These are phyloP conservation scores for Calycopis cecrops DNA, from an alignment of 1,140 invertebrate species.

Conservation along the genomic window DNA sequence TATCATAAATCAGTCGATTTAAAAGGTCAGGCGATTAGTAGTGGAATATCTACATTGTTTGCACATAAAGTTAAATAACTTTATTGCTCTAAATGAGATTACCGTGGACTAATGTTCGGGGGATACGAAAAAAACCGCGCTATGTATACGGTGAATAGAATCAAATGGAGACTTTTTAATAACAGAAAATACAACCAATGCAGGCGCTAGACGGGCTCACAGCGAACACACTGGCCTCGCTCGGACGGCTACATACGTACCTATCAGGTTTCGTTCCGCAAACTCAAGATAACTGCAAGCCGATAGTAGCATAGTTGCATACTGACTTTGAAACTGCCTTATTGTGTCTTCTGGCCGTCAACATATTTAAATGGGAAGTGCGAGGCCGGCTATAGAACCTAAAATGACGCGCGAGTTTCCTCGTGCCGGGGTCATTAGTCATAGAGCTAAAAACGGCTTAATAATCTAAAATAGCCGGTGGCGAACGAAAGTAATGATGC, in stretches of 20 bases:
- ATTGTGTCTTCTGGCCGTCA: slow-evolving; percentile 47
- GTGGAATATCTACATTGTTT: too few relatives aligned
- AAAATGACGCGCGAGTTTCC: slow-evolving; percentile 50
- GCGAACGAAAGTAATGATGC: slow-evolving; percentile 72
- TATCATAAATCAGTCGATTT: too few relatives aligned
- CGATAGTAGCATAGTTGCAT: slow-evolving; percentile 42
- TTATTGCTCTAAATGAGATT: too few relatives aligned
- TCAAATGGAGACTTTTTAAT: slow-evolving; percentile 1
- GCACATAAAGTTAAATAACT: too few relatives aligned
- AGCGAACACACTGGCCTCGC: slow-evolving; percentile 48
- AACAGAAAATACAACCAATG: slow-evolving; percentile 2
- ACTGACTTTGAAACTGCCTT: slow-evolving; percentile 56
- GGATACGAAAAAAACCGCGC: not conserved
- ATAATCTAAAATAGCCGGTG: slow-evolving; percentile 67
- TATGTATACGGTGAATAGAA: slow-evolving; percentile 1
- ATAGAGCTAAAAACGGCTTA: slow-evolving; percentile 18
- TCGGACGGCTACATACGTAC: slow-evolving; percentile 47
- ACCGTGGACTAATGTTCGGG: too few relatives aligned
- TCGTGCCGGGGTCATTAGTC: slow-evolving; percentile 49
- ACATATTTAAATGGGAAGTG: slow-evolving; percentile 55
- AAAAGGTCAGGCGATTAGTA: too few relatives aligned
- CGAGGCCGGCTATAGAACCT: slow-evolving; percentile 47
- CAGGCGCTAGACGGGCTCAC: slow-evolving; percentile 7
- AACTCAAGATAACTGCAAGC: slow-evolving; percentile 60
- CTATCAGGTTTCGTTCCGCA: slow-evolving; percentile 69